Evolutionary conservation across 2,113 vertebrate species (phyloP), one percentile per base, ranked within the genome.

Genomic region (Narcine bancroftii): DNA sequence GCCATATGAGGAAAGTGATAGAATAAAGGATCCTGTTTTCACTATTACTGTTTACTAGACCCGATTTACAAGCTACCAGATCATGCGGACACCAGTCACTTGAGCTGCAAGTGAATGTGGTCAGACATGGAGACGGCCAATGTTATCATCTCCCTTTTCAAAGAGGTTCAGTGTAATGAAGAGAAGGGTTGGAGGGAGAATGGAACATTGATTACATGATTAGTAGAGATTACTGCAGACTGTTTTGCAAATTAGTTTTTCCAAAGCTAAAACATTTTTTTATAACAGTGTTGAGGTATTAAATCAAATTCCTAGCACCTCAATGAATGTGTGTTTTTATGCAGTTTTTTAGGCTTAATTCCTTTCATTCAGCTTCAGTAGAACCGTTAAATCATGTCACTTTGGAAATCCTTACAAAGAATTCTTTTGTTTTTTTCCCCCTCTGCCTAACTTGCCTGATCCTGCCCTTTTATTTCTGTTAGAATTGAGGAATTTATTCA

Each of bases 351-450:
- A 45, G 39, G 65, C 89, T 91, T 91, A 69, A 13, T 39, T 91
- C 65, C 63, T 91, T 91, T 91, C 42, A 91, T 91, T 91, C 87
- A 91, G 65, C 63, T 91, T 91, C 89, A 91, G 42, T 91, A 91
- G 63, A 69, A 33, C 89, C 65, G 89, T 91, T 66, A 91, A 91
- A 71, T 91, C 63, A 69, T 60, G 42, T 91, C 89, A 91, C 63
- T 69, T 87, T 91, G 69, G 89, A 91, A 91, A 69, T 91, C 89
- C 42, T 71, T 45, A 69, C 89, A 91, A 91, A 91, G 89, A 91
- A 91, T 91, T 91, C 65, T 91, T 91, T 91, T 91, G 63, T 91
- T 91, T 89, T 91, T 91, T 91, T 36, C 60, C 33, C 36, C 45
- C 39, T 91, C 65, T n/a, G n/a, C 42, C 39, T 69, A 39, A 69